Base-by-base conservation (phyloP, 2,797 vertebrate species). In the Knipowitschia caucasica region DNA sequence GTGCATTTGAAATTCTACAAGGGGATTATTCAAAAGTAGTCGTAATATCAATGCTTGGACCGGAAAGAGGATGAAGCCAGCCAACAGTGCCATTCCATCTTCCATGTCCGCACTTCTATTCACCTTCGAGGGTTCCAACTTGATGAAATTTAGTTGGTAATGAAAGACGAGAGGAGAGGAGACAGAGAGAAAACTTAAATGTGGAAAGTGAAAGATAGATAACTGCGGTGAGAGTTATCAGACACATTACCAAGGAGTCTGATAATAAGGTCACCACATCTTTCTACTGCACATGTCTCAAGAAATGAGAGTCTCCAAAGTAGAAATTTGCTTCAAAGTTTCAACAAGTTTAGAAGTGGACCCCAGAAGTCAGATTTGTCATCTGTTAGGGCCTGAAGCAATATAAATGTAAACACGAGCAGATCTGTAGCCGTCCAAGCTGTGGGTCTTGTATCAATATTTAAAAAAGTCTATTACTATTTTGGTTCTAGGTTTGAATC, bases 81-180 rank as follows among this genome's bases (percentile, higher is more conserved):
- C 31, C 36, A 59, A 36, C n/a, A 59, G 20, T 25, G 15, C 12
- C 12, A 25, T 27, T 38, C 30, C 18, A 2, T 33, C 20, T 43
- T 62, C 24, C 26, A 51, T 49, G 29, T 14, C n/a, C 21, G 30
- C 30, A 24, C 31, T 21, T 25, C 47, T 6, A 30, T 53, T 50
- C 38, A 38, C 27, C 23, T 23, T 8, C 45, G 15, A 46, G 2
- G 24, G 27, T 27, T 71, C 43, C 38, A 20, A 49, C 50, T 55
- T n/a, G 58, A 49, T 47, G 34, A 59, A 17, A 53, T 29, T 52
- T 30, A 35, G 50, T 17, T 25, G 39, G 33, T 36, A 57, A 69
- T 67, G 46, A 62, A 55, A 68, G 27, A 49, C n/a, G 45, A 52
- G 26, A 57, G 59, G 59, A 38, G 56, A 73, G 51, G n/a, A 27